Percentiles rank a stretch among this genome's conserved stretches.
These are phyloP conservation scores for Mesitornis unicolor DNA, from an alignment of 2,113 vertebrate genomes.

Conservation along the genomic window DNA sequence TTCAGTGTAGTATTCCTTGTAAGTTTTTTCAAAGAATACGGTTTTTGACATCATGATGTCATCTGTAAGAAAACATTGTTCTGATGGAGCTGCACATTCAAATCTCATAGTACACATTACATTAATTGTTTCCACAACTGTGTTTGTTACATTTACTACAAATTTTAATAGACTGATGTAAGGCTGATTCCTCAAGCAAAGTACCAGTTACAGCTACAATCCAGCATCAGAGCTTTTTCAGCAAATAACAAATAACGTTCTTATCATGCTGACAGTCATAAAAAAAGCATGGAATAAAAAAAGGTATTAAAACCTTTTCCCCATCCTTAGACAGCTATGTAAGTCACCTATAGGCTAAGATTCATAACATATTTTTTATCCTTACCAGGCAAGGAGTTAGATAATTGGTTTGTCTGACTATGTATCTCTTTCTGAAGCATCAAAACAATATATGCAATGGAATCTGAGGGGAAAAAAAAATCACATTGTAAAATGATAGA, in stretches of 20 bases:
- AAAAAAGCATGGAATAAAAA: slow-evolving; percentile 22
- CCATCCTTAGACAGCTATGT: background rate
- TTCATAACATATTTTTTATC: slow-evolving; percentile 42
- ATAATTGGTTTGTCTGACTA: slow-evolving; percentile 44
- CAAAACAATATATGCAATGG: slow-evolving; percentile 24
- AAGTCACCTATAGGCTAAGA: slow-evolving; percentile 51
- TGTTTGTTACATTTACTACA: background rate
- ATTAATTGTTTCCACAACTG: background rate
- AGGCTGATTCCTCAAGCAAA: slow-evolving; percentile 45
- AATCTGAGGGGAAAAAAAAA: background rate
- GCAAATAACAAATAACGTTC: slow-evolving; percentile 44
- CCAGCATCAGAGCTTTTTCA: slow-evolving; percentile 28
- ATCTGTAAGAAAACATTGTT: background rate
- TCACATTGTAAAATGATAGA: background rate
- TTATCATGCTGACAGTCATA: slow-evolving; percentile 4
- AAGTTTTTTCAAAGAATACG: background rate
- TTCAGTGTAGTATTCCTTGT: background rate
- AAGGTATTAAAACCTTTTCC: slow-evolving; percentile 48
- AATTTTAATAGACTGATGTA: background rate
- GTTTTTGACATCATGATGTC: background rate
- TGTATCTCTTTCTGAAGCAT: slow-evolving; percentile 34
- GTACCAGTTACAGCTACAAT: slow-evolving; percentile 18
- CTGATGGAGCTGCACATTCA: background rate
- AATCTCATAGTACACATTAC: background rate
- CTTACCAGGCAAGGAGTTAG: slow-evolving; percentile 29